Evolutionary conservation across 2,888 invertebrate genomes (phyloP).

Genomic region (Digitonthophagus gazella): DNA sequence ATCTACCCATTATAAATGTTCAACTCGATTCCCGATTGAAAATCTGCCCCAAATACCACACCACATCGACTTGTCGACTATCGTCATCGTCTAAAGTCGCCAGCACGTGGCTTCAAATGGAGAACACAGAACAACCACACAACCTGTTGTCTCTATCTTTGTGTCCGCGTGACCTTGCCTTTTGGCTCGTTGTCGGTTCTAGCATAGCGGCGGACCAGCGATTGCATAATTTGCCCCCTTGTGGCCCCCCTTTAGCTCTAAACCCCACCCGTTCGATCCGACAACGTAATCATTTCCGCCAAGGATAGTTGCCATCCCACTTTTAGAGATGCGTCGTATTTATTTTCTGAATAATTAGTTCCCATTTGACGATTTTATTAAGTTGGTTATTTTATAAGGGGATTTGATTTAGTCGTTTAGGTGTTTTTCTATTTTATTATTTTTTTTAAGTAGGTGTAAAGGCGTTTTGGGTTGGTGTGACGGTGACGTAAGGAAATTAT

Average conservation of each 20-base stretch:
- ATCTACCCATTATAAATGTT: neutral
- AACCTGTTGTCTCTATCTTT: conserved; percentile 29
- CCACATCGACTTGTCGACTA: too few species aligned
- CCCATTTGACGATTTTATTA: too few species aligned
- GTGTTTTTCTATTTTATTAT: too few species aligned
- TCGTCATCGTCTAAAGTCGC: too few species aligned
- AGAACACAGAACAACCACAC: conserved; percentile 23
- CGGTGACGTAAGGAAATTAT: neutral
- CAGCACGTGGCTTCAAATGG: neutral
- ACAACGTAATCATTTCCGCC: conserved; percentile 32
- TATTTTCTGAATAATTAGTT: too few species aligned
- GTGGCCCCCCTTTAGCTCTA: conserved; percentile 23
- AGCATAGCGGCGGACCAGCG: conserved; percentile 24
- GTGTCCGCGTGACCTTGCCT: conserved; percentile 35
- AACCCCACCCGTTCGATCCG: conserved; percentile 29
- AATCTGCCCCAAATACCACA: neutral
- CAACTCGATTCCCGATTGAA: neutral
- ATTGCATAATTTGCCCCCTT: conserved; percentile 35
- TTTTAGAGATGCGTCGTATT: neutral
- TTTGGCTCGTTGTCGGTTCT: conserved; percentile 27
- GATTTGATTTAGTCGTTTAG: too few species aligned
- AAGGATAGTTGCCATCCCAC: conserved; percentile 19
- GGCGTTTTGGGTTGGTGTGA: neutral
- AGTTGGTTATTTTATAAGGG: too few species aligned
- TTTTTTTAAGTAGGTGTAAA: neutral